A percentile compares a stretch with the other conserved stretches of the same genome.
Evolutionary conservation across 2,888 invertebrate species (phyloP).

Genomic region (Euspilapteryx auroguttella): DNA sequence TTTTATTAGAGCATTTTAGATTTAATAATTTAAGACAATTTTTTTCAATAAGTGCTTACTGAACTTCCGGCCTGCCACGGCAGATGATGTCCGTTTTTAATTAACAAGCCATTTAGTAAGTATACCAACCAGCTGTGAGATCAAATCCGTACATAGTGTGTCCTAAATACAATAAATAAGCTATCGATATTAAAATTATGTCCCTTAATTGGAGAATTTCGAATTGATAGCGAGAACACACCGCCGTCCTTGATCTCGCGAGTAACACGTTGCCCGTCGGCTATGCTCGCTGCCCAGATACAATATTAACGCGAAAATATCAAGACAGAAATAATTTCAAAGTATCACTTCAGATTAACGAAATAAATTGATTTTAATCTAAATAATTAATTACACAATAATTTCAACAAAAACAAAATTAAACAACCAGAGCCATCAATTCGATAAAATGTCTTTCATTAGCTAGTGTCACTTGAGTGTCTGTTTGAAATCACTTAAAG

Average conservation of each 20-base stretch:
- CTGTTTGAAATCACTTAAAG: constrained; percentile 52
- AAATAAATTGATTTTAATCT: constrained; percentile 54
- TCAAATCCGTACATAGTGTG: constrained; percentile 14
- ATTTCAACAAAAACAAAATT: constrained; percentile 59
- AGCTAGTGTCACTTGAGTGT: constrained; percentile 49
- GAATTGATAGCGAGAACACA: too few relatives aligned
- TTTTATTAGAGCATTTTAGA: too few relatives aligned
- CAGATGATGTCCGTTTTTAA: too few relatives aligned
- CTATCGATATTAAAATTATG: not conserved
- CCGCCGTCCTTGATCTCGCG: constrained; percentile 3
- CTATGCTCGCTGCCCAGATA: constrained; percentile 35
- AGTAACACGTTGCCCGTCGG: too few relatives aligned
- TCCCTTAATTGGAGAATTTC: too few relatives aligned
- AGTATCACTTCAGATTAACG: constrained; percentile 48
- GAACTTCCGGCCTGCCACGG: too few relatives aligned
- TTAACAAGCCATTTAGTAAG: too few relatives aligned
- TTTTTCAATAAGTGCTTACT: too few relatives aligned
- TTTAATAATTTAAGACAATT: too few relatives aligned
- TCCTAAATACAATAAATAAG: constrained; percentile 9
- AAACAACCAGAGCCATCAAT: constrained; percentile 37
- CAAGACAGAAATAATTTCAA: constrained; percentile 60
- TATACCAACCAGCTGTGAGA: too few relatives aligned
- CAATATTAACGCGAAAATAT: constrained; percentile 36
- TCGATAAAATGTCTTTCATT: constrained; percentile 48
- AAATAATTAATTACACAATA: constrained; percentile 58